Base-by-base conservation (phyloP, 2,797 vertebrate genomes). In the Alosa sapidissima region DNA sequence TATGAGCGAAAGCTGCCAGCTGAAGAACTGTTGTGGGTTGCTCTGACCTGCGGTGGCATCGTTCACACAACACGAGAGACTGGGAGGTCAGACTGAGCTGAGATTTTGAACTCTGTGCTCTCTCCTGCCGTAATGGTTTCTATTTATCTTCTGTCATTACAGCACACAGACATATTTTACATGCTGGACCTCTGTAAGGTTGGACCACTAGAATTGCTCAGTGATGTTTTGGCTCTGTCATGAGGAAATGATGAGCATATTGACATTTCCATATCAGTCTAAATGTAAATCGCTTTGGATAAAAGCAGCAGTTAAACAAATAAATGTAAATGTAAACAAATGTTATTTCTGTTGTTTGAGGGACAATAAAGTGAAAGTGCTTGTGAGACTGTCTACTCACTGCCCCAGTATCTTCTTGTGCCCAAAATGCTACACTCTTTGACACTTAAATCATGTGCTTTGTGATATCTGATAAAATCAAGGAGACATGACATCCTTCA, bases 11-110 rank as follows among this genome's bases (percentile, higher is more conserved):
- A 99, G 98, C 98, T 99, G 98, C 98, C 98, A 99, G 98, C 98
- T 99, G 98, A 99, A 99, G 98, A 99, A 98, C 98, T 99, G 98
- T 97, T 97, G 96, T 97, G 96, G 95, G 97, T 96, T 95, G 98
- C 96, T 91, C 94, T 93, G 91, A 90, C 90, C 91, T 86, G 83
- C 92, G 90, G 75, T 41, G 49, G 28, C 41, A 33, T 54, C 11
- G 13, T n/a, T 7, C 72, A 16, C 33, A 16, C 65, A 72, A 78
- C 33, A 36, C 10, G 82, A 89, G 81, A 54, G 51, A 86, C 85
- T 86, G 84, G 81, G 91, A 87, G 89, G 91, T 88, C 84, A 28
- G 9, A 14, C 47, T 47, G 41, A 41, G 16, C 72, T 78, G 72
- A 78, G 36, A 78, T 19, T 47, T 78, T 21, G 21, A 75, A 75